Conservation (phyloP, 1,140 invertebrate genomes). For the Parapsyche elsis region DNA sequence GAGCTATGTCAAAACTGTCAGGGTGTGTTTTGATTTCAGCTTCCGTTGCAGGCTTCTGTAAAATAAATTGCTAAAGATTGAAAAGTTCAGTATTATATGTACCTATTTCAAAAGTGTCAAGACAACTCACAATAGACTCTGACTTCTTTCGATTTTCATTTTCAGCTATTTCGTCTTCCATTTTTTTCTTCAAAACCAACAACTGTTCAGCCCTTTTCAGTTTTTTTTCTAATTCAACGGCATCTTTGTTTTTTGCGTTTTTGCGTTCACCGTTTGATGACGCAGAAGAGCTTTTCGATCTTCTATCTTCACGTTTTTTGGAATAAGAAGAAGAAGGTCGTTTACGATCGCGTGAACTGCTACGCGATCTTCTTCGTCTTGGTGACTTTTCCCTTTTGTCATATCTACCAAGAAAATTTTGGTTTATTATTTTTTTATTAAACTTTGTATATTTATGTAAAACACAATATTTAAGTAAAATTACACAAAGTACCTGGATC, state of each 20-base stretch:
- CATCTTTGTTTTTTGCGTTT: conserved; percentile 47
- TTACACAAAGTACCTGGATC: conserved; percentile 17
- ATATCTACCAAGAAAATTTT: not conserved
- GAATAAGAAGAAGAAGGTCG: conserved; percentile 32
- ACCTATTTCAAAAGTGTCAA: not conserved
- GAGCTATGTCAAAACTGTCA: conserved; percentile 30
- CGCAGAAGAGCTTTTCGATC: conserved; percentile 43
- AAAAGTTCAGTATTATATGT: not conserved
- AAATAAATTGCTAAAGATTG: not conserved
- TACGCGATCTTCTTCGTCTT: conserved; percentile 29
- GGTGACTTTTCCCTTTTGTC: conserved; percentile 38
- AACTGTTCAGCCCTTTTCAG: conserved; percentile 65
- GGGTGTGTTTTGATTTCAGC: not conserved
- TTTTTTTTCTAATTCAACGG: conserved; percentile 61
- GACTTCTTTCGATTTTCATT: conserved; percentile 60
- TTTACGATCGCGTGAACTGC: conserved; percentile 38
- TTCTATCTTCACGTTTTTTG: conserved; percentile 47
- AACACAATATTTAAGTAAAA: not conserved
- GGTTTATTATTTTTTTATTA: not conserved
- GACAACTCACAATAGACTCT: conserved; percentile 36
- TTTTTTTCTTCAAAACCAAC: conserved; percentile 67
- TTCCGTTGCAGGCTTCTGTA: not conserved
- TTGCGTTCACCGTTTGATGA: conserved; percentile 44
- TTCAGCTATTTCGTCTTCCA: conserved; percentile 67
- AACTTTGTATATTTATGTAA: not conserved